Evolutionary conservation across 2,113 vertebrate genomes (phyloP), one percentile per base, ranked within the genome.

Genomic region (Symphodus melops): DNA sequence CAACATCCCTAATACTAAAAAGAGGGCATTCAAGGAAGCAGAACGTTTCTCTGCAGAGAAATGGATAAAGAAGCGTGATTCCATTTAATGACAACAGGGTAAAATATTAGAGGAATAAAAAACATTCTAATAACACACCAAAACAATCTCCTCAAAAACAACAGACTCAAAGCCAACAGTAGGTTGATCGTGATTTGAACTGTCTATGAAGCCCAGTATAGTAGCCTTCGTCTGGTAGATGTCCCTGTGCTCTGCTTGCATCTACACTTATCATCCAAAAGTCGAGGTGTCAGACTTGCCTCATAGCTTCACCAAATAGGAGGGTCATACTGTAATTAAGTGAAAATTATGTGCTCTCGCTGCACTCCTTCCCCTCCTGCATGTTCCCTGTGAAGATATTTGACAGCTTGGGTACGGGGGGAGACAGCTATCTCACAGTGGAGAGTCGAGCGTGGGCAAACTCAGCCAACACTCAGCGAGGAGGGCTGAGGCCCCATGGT

Each of bases 361-460:
- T 2, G 49, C 11, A 17, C 46, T 17, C 2, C 37, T 72, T 81
- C 51, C 57, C 59, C 58, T 56, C n/a, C 49, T 60, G 12, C 39
- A 9, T 68, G 66, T 71, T 82, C 70, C 70, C 72, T 62, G 78
- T 73, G 60, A 76, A 77, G 84, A 71, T 67, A 72, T 78, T 66
- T 83, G 83, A 86, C 77, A 81, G 84, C 76, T 78, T 19, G 65
- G 76, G 59, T 60, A 81, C 63, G 37, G 28, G 28, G 56, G 67
- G 78, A 88, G 80, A 84, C 67, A 81, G 80, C 82, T 83, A 74
- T 77, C 81, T 74, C 75, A 59, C 72, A 58, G 75, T 37, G 79
- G 67, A 83, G 75, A 86, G 64, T 49, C 28, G 60, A 79, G 91
- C 87, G 89, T 93, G 89, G 89, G 90, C 87, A 84, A 87, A 78